Evolutionary conservation across 2,888 invertebrate genomes (phyloP).

Genomic region (Unio pictorum): DNA sequence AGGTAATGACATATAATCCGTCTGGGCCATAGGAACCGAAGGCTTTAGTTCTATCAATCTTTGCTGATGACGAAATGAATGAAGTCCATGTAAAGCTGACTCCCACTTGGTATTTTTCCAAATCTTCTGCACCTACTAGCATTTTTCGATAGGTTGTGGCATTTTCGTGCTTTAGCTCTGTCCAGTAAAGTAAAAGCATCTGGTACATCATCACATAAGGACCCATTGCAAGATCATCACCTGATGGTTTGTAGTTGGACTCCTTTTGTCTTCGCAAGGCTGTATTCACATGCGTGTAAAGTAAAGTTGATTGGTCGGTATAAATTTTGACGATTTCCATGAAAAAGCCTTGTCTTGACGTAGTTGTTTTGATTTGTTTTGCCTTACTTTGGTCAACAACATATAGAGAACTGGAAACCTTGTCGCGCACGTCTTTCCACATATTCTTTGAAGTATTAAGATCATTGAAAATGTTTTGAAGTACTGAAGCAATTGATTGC

Average conservation of each 20-base stretch:
- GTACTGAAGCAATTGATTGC: conserved; percentile 4
- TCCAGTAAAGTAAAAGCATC: conserved; percentile 18
- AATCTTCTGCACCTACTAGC: conserved; percentile 6
- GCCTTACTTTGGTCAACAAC: not conserved
- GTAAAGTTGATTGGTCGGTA: conserved; percentile 13
- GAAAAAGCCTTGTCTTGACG: conserved; percentile 8
- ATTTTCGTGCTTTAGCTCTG: conserved; percentile 7
- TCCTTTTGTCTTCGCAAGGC: conserved; percentile 19
- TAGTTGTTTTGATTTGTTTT: conserved; percentile 1
- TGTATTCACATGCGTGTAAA: conserved; percentile 21
- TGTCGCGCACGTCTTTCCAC: conserved; percentile 15
- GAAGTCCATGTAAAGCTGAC: conserved; percentile 19
- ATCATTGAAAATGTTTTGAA: conserved; percentile 6
- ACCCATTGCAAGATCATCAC: conserved; percentile 21
- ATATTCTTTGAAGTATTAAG: conserved; percentile 2
- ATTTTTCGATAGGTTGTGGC: conserved; percentile 19
- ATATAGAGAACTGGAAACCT: conserved; percentile 10
- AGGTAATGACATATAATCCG: not conserved
- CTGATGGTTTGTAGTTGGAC: conserved; percentile 17
- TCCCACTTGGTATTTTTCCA: conserved; percentile 13
- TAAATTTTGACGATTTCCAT: conserved; percentile 11
- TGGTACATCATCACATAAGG: conserved; percentile 24
- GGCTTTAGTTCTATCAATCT: conserved; percentile 5
- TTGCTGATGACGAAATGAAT: conserved; percentile 18
- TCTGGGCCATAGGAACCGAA: conserved; percentile 17